These are phyloP conservation scores for Drosophila nigricruria DNA, from an alignment of 2,888 invertebrate genomes.

Conservation along the genomic window DNA sequence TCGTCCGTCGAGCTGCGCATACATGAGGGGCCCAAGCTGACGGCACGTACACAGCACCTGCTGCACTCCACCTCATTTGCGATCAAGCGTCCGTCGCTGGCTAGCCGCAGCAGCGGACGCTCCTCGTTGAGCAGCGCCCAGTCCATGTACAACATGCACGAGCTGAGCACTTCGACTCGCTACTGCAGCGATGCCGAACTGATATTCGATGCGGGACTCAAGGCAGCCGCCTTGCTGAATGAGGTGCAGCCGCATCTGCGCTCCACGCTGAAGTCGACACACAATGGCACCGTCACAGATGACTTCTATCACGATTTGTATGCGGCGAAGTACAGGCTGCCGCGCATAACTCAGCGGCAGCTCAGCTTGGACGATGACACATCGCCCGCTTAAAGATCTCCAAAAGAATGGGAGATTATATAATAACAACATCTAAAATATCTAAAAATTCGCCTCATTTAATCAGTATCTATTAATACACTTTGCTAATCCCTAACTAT, in stretches of 20 bases:
- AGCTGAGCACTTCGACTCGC: slow-evolving; percentile 59
- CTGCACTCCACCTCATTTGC: slow-evolving; percentile 84
- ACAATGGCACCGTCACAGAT: slow-evolving; percentile 47
- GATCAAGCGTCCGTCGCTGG: slow-evolving; percentile 83
- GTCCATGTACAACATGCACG: slow-evolving; percentile 83
- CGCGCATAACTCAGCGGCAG: slow-evolving; percentile 59
- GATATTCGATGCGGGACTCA: slow-evolving; percentile 61
- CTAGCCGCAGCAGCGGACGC: slow-evolving; percentile 69
- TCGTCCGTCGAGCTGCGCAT: slow-evolving; percentile 52
- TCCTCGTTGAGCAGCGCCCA: slow-evolving; percentile 75
- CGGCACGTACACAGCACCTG: slow-evolving; percentile 70
- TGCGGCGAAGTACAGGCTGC: slow-evolving; percentile 64
- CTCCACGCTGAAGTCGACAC: slow-evolving; percentile 86
- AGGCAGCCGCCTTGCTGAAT: slow-evolving; percentile 79
- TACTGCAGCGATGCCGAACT: slow-evolving; percentile 72
- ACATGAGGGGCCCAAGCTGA: slow-evolving; percentile 65
- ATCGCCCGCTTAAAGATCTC: slow-evolving; percentile 50
- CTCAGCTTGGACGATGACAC: slow-evolving; percentile 58
- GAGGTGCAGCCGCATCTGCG: slow-evolving; percentile 86
- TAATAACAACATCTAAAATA: slow-evolving; percentile 16
- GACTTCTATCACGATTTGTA: slow-evolving; percentile 71
- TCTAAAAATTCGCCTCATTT: slow-evolving; percentile 45
- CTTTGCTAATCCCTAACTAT: slow-evolving; percentile 36
- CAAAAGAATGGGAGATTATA: background rate
- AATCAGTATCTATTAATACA: slow-evolving; percentile 41